Conservation (phyloP, 2,888 invertebrate genomes). For the Drosophila phalerata region DNA sequence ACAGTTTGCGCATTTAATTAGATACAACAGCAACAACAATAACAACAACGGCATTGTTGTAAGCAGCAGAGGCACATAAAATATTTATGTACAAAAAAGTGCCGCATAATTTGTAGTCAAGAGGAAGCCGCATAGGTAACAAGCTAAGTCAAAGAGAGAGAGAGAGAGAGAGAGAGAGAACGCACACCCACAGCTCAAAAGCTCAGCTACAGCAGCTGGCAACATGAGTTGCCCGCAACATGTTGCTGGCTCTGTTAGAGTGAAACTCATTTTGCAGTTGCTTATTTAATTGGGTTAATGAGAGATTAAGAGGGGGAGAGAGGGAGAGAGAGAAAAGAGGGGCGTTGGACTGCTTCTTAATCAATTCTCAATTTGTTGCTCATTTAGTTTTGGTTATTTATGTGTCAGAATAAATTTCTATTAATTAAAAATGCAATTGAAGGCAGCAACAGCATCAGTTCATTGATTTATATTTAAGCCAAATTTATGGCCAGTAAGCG, state of each 20-base stretch:
- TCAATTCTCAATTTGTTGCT: conserved; percentile 63
- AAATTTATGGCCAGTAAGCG: conserved; percentile 59
- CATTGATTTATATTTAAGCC: conserved; percentile 65
- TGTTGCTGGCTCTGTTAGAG: conserved; percentile 49
- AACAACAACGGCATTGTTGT: conserved; percentile 38
- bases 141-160: conserved; percentile 9
- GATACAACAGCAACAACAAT: conserved; percentile 48
- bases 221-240: conserved; percentile 47
- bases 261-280: conserved; percentile 41
- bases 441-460: conserved; percentile 24
- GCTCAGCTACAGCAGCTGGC: conserved; percentile 37
- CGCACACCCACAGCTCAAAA: conserved; percentile 31
- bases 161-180: conserved; percentile 12
- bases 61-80: conserved; percentile 59
- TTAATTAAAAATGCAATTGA: conserved; percentile 71
- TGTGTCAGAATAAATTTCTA: conserved; percentile 69
- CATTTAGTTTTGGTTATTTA: conserved; percentile 57
- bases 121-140: conserved; percentile 44
- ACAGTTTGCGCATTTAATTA: conserved; percentile 76
- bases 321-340: conserved; percentile 1
- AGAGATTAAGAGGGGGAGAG: conserved; percentile 3
- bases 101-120: conserved; percentile 72
- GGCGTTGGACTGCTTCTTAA: conserved; percentile 28
- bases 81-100: conserved; percentile 59
- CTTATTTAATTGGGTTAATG: conserved; percentile 57